Base-by-base conservation (phyloP, 2,888 invertebrate genomes). In the Serripes groenlandicus region DNA sequence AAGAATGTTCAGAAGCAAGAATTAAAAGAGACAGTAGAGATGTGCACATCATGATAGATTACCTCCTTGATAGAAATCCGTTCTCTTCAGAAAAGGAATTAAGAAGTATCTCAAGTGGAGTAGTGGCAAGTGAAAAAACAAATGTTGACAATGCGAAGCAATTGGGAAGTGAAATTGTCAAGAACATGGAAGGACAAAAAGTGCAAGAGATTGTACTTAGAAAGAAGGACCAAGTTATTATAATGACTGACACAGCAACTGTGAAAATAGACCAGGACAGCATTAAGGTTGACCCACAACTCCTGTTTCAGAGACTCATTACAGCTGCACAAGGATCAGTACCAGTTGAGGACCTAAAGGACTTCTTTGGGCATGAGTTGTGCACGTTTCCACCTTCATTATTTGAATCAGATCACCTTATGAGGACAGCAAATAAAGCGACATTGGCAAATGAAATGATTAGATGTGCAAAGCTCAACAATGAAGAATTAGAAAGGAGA, bases 321-420 rank as follows among this genome's bases (percentile, higher is more conserved):
- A 52, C 52, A n/a, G 75, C 68, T 32, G 66, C 75, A 11, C 64
- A 75, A 32, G 23, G 66, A 49, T 26, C 42, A 4, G 52, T 60
- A 28, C 18, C 42, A 49, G 52, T 26, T 34, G 42, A 58, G 72
- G 79, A 54, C 60, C 75, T 58, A 74, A 70, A n/a, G 9, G 76
- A 78, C 32, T 18, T 35, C 34, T 71, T 71, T 23, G 42, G 49
- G 7, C 26, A 69, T 69, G 69, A 69, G 26, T 69, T 79, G 21
- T 84, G 75, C 64, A 76, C 49, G 7, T 28, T 60, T 69, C 80
- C 86, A 34, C 62, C 76, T 7, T 70, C 83, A 32, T 60, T 86
- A 30, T 86, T 87, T 70, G 85, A 86, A 30, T n/a, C n/a, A n/a
- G 64, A n/a, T 60, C 28, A 30, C 15, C 60, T 60, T 30, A 11